Evolutionary conservation across 2,797 vertebrate species (phyloP).

Genomic region (Diplodus sargus): DNA sequence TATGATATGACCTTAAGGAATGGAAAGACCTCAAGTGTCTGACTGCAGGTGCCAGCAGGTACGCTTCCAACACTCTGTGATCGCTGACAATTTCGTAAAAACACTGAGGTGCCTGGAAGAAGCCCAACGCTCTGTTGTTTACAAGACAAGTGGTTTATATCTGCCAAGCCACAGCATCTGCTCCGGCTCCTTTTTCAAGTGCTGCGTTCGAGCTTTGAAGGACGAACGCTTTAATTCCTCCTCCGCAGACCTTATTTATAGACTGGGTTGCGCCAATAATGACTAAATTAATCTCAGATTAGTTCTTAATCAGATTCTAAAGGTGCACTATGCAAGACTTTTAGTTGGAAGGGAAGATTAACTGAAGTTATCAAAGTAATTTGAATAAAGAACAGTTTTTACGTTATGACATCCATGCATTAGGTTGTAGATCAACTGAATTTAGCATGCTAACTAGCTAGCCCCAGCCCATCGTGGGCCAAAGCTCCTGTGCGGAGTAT

Average conservation of each 20-base stretch:
- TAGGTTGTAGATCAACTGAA: too few relatives aligned
- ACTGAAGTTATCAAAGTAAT: too few relatives aligned
- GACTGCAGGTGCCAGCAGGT: constrained; percentile 12
- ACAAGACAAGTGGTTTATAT: constrained; percentile 46
- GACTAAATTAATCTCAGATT: too few relatives aligned
- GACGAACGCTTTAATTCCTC: neutral
- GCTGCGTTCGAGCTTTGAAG: constrained; percentile 43
- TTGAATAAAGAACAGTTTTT: too few relatives aligned
- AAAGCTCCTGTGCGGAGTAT: too few relatives aligned
- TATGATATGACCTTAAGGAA: neutral
- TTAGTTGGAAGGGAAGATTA: too few relatives aligned
- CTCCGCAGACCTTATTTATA: neutral
- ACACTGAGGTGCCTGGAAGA: constrained; percentile 16
- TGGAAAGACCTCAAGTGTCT: neutral
- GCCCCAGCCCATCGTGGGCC: too few relatives aligned
- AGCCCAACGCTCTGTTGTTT: constrained; percentile 30
- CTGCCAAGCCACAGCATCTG: constrained; percentile 35
- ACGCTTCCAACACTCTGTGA: constrained; percentile 6
- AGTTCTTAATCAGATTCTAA: too few relatives aligned
- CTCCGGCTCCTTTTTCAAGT: constrained; percentile 10
- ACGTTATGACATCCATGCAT: too few relatives aligned
- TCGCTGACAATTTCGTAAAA: constrained; percentile 35
- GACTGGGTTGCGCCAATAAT: too few relatives aligned
- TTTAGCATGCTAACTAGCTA: too few relatives aligned
- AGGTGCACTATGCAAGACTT: too few relatives aligned